A percentile compares a stretch with the other conserved stretches of the same genome.
These are phyloP conservation scores for Erinaceus europaeus DNA, from an alignment of 2,113 vertebrate genomes.

Conservation along the genomic window DNA sequence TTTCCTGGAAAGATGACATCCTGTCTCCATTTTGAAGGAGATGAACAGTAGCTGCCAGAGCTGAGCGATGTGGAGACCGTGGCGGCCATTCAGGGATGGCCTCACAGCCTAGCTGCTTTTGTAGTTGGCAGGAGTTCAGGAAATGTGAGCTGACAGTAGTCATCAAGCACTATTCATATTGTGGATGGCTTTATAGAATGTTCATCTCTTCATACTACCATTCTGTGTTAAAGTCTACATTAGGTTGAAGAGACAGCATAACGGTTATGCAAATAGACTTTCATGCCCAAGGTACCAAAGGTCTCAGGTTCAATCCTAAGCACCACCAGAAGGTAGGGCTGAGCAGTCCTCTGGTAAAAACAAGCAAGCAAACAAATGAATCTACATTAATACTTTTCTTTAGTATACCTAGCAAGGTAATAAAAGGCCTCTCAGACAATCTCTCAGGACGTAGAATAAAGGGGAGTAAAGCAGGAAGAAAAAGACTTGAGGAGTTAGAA, in stretches of 20 bases:
- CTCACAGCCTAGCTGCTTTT: not conserved
- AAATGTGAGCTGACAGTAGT: not conserved
- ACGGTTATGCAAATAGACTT: too few species aligned
- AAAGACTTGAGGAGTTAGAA: not conserved
- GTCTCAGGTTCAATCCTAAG: too few species aligned
- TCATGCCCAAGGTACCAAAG: too few species aligned
- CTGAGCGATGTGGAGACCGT: rapidly evolving
- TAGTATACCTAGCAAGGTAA: too few species aligned
- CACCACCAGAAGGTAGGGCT: too few species aligned
- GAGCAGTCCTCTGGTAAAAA: too few species aligned
- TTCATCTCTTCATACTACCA: not conserved
- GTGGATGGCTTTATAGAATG: not conserved
- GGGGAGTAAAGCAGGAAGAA: not conserved
- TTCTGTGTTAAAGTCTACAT: not conserved
- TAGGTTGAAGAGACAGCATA: not conserved
- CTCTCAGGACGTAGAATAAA: not conserved
- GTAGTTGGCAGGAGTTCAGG: not conserved
- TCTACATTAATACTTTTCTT: too few species aligned
- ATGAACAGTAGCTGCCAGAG: not conserved
- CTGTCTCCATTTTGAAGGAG: not conserved
- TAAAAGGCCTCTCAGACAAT: not conserved
- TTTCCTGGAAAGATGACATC: not conserved
- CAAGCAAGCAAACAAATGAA: too few species aligned
- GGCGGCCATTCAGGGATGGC: not conserved
- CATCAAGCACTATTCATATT: not conserved